A percentile compares a stretch with the other conserved stretches of the same genome.
phyloP scores from a whole-genome alignment of 2,888 invertebrate species.

The Drosophila nigricruria region DNA sequence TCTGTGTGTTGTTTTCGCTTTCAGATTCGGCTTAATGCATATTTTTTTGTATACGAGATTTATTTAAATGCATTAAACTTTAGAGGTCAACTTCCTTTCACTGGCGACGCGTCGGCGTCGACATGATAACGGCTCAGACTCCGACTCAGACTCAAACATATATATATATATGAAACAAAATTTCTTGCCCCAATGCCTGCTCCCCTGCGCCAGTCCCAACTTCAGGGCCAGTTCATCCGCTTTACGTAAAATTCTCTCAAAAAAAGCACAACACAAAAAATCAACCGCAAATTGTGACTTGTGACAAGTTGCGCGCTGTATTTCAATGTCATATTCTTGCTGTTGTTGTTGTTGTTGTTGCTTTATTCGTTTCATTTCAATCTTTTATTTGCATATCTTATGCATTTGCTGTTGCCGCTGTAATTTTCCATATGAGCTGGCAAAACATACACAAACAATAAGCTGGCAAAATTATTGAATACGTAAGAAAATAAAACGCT shows the following conservation, averaged over 20 bases:
- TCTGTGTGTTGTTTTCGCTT: slow-evolving; percentile 66
- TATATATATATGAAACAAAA: slow-evolving; percentile 19
- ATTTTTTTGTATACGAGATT: slow-evolving; percentile 59
- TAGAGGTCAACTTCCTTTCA: slow-evolving; percentile 84
- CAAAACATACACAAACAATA: slow-evolving; percentile 34
- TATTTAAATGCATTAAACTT: slow-evolving; percentile 83
- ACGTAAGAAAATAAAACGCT: slow-evolving; percentile 73
- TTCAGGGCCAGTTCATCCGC: slow-evolving; percentile 29
- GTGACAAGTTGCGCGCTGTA: slow-evolving; percentile 78
- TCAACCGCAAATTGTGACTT: slow-evolving; percentile 76
- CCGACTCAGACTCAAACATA: neutral
- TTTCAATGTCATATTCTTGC: slow-evolving; percentile 70
- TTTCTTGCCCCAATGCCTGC: slow-evolving; percentile 18
- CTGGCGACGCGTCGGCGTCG: slow-evolving; percentile 59
- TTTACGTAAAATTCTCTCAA: slow-evolving; percentile 45
- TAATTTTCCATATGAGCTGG: slow-evolving; percentile 76
- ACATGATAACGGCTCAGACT: slow-evolving; percentile 67
- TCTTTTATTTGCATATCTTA: slow-evolving; percentile 57
- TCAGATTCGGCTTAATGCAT: slow-evolving; percentile 73
- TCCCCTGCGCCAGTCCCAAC: slow-evolving; percentile 2
- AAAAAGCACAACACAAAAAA: slow-evolving; percentile 48
- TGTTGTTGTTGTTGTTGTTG: slow-evolving; percentile 18
- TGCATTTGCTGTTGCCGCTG: slow-evolving; percentile 42
- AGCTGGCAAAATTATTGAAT: slow-evolving; percentile 68
- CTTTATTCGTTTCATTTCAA: slow-evolving; percentile 8